Percentiles rank a stretch among this genome's conserved stretches.
Evolutionary conservation across 2,888 invertebrate species (phyloP).

Genomic region (Macrophya alboannulata): DNA sequence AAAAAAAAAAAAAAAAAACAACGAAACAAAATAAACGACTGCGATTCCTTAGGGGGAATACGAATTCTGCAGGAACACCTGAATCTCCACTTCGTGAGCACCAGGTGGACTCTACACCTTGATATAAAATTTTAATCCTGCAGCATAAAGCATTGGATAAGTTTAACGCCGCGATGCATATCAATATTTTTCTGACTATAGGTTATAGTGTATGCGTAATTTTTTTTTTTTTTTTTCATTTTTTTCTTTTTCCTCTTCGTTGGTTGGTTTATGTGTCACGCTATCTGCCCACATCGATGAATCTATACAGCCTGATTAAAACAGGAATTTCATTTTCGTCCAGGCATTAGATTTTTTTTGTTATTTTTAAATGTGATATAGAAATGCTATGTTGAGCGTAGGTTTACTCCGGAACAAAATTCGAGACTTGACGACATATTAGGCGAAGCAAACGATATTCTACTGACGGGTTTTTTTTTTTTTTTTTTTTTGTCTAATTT

Average conservation of each 20-base stretch:
- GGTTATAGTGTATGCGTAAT: background rate
- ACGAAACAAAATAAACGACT: background rate
- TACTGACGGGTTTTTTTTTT: background rate
- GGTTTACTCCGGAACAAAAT: conserved; percentile 40
- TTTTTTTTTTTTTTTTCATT: background rate
- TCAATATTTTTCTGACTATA: background rate
- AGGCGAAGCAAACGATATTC: background rate
- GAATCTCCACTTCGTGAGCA: conserved; percentile 20
- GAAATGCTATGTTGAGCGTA: conserved; percentile 10
- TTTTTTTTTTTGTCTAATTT: too few species aligned
- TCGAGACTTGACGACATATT: background rate
- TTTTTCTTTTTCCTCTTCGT: background rate
- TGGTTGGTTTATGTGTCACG: background rate
- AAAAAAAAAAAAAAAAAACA: background rate
- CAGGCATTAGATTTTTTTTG: conserved; percentile 60
- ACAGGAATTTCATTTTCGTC: conserved; percentile 13
- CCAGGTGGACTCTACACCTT: conserved; percentile 35
- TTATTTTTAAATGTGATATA: conserved; percentile 68
- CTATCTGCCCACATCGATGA: background rate
- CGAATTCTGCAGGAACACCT: conserved; percentile 5
- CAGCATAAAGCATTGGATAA: background rate
- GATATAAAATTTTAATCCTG: conserved; percentile 22
- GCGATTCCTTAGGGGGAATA: background rate
- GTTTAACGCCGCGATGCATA: conserved; percentile 19
- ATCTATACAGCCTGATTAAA: conserved; percentile 1